A percentile compares a stretch with the other conserved stretches of the same genome.
Evolutionary conservation across 2,797 vertebrate genomes (phyloP).

Genomic region (Tapera naevia): DNA sequence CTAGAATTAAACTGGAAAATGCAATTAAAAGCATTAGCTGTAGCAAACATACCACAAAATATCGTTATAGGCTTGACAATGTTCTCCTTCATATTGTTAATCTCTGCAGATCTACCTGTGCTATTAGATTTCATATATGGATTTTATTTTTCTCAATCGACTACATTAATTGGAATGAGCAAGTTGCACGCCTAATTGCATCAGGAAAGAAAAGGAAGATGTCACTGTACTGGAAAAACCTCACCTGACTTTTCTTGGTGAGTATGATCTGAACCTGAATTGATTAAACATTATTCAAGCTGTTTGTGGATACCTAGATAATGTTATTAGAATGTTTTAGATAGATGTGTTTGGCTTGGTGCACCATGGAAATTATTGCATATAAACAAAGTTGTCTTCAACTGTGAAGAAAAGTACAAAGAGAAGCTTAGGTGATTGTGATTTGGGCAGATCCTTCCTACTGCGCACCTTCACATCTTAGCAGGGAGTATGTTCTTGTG

Average conservation of each 20-base stretch:
- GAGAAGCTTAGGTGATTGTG: neutral
- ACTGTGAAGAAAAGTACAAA: neutral
- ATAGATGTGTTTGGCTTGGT: neutral
- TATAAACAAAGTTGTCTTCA: neutral
- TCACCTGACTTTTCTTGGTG: neutral
- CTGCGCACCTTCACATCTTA: neutral
- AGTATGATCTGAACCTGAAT: neutral
- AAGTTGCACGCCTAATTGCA: neutral
- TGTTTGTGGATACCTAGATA: neutral
- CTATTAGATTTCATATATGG: slow-evolving; percentile 47
- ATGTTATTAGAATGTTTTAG: neutral
- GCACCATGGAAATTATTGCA: neutral
- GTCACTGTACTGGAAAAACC: neutral
- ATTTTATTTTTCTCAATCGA: slow-evolving; percentile 22
- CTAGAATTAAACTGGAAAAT: slow-evolving; percentile 63
- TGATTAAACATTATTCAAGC: neutral
- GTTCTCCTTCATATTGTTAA: slow-evolving; percentile 43
- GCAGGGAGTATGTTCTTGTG: neutral
- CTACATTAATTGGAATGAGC: slow-evolving; percentile 1
- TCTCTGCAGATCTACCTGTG: slow-evolving; percentile 34
- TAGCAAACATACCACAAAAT: slow-evolving; percentile 46
- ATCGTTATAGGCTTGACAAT: slow-evolving; percentile 58
- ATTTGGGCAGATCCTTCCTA: neutral
- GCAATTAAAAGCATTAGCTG: slow-evolving; percentile 62
- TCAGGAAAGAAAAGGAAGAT: neutral